Evolutionary conservation across 1,140 invertebrate genomes (phyloP), one percentile per base, ranked within the genome.

Genomic region (Temnothorax nylanderi): DNA sequence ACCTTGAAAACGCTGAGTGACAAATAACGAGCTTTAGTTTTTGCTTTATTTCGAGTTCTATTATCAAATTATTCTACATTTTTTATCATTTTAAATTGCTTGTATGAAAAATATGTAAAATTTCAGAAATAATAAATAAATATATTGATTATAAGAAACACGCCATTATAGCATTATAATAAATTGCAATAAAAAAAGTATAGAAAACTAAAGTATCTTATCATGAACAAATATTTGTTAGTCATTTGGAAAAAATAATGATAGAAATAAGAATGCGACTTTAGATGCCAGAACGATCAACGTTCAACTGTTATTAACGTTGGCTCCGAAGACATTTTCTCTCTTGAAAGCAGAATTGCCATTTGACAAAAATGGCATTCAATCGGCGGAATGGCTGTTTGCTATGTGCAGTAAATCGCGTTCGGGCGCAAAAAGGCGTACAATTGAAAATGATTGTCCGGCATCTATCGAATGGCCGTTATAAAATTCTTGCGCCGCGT

Each of bases 371-470:
- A 78, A 78, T 65, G 10, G 10, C 7, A 34, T 37, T 54, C 32
- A 67, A 37, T 54, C 65, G 47, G 8, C 34, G 16, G 65, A 54
- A 37, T 18, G 34, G n/a, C 49, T 71, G 77, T 81, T 54, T 44
- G 21, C 11, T 69, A 18, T 8, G 37, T 41, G 32, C 47, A 41
- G 47, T 81, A 71, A 81, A 81, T 71, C 47, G 64, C 11, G 32
- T 71, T 18, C 11, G 5, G 7, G 3, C 11, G 11, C 7, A 54
- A 82, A 77, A 56, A 76, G 49, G 49, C 32, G 8, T 10, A 74
- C 37, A 34, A 85, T 58, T 49, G 65, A 78, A 51, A 44, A 88
- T 62, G 37, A 89, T 89, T 67, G 88, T 74, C 67, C 67, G 47
- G 1, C 78, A 32, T 60, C 65, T 54, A 21, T 32, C 47, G 58